Evolutionary conservation across 2,113 vertebrate genomes (phyloP), one percentile per base, ranked within the genome.

Genomic region (Taxidea taxus): DNA sequence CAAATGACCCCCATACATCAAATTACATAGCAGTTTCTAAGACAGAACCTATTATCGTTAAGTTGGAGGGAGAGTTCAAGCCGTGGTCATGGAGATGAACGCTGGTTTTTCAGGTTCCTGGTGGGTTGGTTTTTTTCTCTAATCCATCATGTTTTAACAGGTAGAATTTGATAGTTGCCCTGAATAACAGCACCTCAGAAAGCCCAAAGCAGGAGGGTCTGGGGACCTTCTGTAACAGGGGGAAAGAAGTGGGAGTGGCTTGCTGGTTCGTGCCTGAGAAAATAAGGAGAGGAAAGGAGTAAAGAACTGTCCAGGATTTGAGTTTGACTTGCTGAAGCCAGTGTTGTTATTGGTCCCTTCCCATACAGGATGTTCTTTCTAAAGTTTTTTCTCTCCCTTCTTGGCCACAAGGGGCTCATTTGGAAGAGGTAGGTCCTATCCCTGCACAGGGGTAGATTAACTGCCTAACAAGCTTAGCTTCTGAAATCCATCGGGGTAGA

Each of bases 1-100:
- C 99, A 99, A 99, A 98, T 99, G 99, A 99, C 99, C 99, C 99
- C 98, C 99, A 99, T 99, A 99, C 99, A 99, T 99, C 99, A 99
- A 99, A 99, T 99, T 98, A 98, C 98, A 98, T 98, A 97, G 99
- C 99, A 99, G 99, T 99, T 98, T 98, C 98, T 97, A 98, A 99
- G 99, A 99, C 99, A 99, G 99, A 99, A 99, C 98, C 99, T 99
- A 99, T 99, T 99, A 99, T 99, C 99, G 98, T 99, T 99, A 99
- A 99, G 98, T 99, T 99, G 99, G 98, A 98, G 99, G 98, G 98
- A 99, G 99, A 99, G 99, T 99, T 99, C 99, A 99, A 99, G 98
- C 98, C 96, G 99, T 99, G 98, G 99, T 99, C 98, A 99, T 99
- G 99, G 99, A 99, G 98, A 99, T 99, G 98, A 99, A 99, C 99